Conservation (phyloP, 1,140 invertebrate genomes). For the Drosophila pruinosa region DNA sequence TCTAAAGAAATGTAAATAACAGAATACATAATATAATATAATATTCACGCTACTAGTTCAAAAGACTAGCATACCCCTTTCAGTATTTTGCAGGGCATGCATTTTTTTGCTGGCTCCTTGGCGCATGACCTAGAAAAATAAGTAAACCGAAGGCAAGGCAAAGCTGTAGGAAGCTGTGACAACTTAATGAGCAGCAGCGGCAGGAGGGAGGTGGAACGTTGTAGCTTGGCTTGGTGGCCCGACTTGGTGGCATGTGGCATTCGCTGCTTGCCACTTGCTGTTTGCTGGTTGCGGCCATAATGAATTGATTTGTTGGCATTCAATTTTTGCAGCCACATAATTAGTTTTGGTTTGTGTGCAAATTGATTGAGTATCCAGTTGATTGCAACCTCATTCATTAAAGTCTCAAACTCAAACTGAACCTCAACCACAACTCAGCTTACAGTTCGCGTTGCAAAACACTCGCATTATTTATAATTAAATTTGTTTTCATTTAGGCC, state of each 20-base stretch:
- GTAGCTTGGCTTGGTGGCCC: constrained; percentile 1
- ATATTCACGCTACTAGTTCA: too few species aligned
- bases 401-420: background rate
- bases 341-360: constrained; percentile 54
- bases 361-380: constrained; percentile 64
- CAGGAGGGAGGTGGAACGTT: background rate
- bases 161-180: background rate
- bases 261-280: background rate
- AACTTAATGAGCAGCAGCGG: constrained; percentile 25
- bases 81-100: background rate
- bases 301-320: constrained; percentile 72
- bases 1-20: background rate
- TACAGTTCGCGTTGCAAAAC: background rate
- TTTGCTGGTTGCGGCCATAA: constrained; percentile 28
- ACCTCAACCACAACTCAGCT: background rate
- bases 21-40: too few species aligned
- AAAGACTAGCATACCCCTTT: background rate
- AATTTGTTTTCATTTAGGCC: constrained; percentile 48
- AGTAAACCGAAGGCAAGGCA: constrained; percentile 4
- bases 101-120: constrained; percentile 22
- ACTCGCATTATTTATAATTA: constrained; percentile 56
- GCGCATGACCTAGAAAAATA: constrained; percentile 67
- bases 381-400: constrained; percentile 48
- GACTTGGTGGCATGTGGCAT: constrained; percentile 26
- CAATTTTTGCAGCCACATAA: constrained; percentile 58